phyloP scores from a whole-genome alignment of 2,797 vertebrate species.

The Caiman crocodilus region DNA sequence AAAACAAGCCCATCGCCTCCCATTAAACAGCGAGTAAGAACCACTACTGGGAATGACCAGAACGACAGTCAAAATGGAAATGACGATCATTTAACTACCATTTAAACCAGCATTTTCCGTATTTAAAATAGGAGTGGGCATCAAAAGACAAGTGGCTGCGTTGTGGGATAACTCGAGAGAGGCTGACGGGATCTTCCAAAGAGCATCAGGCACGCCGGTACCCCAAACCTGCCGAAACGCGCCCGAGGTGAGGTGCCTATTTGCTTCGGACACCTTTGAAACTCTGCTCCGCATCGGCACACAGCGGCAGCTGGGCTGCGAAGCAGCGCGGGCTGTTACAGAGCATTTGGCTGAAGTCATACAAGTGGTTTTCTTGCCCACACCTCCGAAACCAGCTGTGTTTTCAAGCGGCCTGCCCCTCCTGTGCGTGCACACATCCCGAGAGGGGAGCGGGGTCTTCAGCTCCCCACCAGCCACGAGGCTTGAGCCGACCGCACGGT shows the following conservation, averaged over 20 bases:
- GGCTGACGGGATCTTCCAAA: neutral
- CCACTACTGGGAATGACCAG: neutral
- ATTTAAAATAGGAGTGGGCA: neutral
- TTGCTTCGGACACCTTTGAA: neutral
- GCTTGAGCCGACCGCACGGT: too few species aligned
- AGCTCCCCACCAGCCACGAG: neutral
- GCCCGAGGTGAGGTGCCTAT: neutral
- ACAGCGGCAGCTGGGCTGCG: neutral
- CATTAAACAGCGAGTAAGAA: neutral
- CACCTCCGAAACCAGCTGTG: too few species aligned
- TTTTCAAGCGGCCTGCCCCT: neutral
- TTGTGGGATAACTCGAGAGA: neutral
- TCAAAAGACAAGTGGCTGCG: neutral
- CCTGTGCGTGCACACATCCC: neutral
- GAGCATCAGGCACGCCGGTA: neutral
- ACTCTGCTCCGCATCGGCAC: neutral
- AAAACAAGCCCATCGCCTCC: neutral
- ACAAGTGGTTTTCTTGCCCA: neutral
- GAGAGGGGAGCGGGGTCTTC: neutral
- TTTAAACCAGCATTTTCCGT: neutral
- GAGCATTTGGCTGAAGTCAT: neutral
- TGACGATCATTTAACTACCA: neutral
- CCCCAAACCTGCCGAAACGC: neutral
- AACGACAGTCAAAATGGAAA: neutral
- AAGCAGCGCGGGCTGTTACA: neutral